phyloP scores from a whole-genome alignment of 2,797 vertebrate species.

The Poecilia velifera region DNA sequence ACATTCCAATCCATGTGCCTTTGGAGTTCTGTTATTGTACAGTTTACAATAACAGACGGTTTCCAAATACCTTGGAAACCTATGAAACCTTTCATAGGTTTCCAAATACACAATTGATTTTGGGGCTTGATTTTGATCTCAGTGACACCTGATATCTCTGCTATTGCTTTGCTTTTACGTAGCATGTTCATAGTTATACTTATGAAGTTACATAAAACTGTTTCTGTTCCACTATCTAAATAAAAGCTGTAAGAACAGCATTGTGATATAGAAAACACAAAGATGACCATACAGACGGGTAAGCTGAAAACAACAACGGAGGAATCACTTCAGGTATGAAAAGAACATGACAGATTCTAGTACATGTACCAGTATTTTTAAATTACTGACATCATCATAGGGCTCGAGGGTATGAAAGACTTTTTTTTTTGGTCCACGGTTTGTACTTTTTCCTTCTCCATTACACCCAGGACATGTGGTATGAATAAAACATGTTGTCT shows the following conservation, averaged over 20 bases:
- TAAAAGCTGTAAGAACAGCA: background rate
- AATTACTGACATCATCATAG: constrained; percentile 24
- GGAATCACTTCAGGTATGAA: background rate
- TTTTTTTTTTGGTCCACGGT: constrained; percentile 8
- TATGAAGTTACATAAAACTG: background rate
- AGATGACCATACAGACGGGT: background rate
- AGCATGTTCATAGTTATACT: no score
- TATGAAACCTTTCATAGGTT: background rate
- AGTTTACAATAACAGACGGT: background rate
- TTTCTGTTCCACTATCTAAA: background rate
- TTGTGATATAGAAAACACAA: background rate
- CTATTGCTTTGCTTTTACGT: background rate
- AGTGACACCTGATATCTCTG: background rate
- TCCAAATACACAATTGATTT: background rate
- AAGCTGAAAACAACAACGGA: background rate
- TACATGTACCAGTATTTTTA: constrained; percentile 19
- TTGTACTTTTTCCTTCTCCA: constrained; percentile 33
- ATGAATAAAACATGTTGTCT: constrained; percentile 68
- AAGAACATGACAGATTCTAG: background rate
- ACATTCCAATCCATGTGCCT: background rate
- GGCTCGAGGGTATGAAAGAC: constrained; percentile 21
- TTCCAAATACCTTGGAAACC: no score
- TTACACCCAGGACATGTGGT: constrained; percentile 30
- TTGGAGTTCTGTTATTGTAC: background rate
- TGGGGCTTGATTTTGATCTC: background rate